phyloP scores from a whole-genome alignment of 2,888 invertebrate genomes.

The Lasioglossum lativentre region DNA sequence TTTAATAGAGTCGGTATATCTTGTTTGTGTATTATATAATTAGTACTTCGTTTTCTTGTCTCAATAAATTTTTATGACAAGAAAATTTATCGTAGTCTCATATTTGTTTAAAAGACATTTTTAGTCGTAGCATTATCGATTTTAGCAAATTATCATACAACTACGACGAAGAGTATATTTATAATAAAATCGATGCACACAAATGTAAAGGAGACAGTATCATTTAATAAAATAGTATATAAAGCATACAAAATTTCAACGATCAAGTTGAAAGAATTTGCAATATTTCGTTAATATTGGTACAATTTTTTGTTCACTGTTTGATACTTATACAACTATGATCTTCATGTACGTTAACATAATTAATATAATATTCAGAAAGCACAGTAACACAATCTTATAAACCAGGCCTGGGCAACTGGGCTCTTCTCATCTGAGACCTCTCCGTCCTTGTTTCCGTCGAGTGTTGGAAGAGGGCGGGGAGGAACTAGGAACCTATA shows the following conservation, averaged over 20 bases:
- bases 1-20: slow-evolving; percentile 20
- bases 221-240: slow-evolving; percentile 36
- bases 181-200: background rate
- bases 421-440: background rate
- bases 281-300: background rate
- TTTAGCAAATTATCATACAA: background rate
- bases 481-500: background rate
- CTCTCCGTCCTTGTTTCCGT: background rate
- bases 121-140: no score
- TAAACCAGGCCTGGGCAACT: background rate
- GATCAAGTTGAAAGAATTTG: background rate
- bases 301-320: background rate
- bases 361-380: slow-evolving; percentile 5
- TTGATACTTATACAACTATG: background rate
- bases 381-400: slow-evolving; percentile 20
- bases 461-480: background rate
- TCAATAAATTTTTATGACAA: slow-evolving; percentile 40
- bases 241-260: slow-evolving; percentile 10
- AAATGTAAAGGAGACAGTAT: slow-evolving; percentile 7
- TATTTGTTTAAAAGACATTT: slow-evolving; percentile 8
- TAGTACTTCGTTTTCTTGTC: slow-evolving; percentile 17
- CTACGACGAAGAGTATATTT: background rate
- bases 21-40: slow-evolving; percentile 25
- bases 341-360: background rate
- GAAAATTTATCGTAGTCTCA: background rate